phyloP scores from a whole-genome alignment of 92 coral and sea anemone genomes.

The Epizoanthus illoricatus region DNA sequence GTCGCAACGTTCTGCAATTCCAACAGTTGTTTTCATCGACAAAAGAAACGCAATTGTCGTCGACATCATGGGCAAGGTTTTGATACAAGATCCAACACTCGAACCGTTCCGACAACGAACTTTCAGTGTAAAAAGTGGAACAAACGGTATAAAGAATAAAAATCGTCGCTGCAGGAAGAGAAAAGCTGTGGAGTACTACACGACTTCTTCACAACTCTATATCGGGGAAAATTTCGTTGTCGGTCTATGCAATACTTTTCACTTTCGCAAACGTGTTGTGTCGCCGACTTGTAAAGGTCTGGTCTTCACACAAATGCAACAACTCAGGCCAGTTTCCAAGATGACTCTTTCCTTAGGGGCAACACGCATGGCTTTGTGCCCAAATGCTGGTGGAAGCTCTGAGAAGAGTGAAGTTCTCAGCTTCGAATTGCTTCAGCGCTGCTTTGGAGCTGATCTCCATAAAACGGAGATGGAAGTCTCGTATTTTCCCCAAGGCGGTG shows the following conservation, averaged over 20 bases:
- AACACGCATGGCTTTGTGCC: constrained; percentile 59
- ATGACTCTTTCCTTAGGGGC: constrained; percentile 77
- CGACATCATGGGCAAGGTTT: constrained; percentile 43
- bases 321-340: constrained; percentile 47
- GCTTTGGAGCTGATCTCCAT: constrained; percentile 75
- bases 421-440: constrained; percentile 71
- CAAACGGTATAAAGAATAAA: constrained; percentile 3
- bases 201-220: constrained; percentile 56
- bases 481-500: constrained; percentile 77
- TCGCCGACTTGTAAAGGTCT: constrained; percentile 52
- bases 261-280: constrained; percentile 57
- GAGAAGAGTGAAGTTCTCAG: constrained; percentile 76
- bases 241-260: constrained; percentile 57
- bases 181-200: constrained; percentile 42
- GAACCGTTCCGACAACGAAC: constrained; percentile 38
- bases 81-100: background rate
- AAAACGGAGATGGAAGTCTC: constrained; percentile 80
- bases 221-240: constrained; percentile 78
- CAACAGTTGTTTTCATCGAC: constrained; percentile 29
- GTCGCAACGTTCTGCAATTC: background rate
- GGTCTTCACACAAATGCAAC: constrained; percentile 60
- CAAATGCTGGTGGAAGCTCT: constrained; percentile 89
- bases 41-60: constrained; percentile 37
- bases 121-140: background rate
- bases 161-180: constrained; percentile 13